Conservation (phyloP, 2,888 invertebrate genomes). For the Phymatocera aterrima region DNA sequence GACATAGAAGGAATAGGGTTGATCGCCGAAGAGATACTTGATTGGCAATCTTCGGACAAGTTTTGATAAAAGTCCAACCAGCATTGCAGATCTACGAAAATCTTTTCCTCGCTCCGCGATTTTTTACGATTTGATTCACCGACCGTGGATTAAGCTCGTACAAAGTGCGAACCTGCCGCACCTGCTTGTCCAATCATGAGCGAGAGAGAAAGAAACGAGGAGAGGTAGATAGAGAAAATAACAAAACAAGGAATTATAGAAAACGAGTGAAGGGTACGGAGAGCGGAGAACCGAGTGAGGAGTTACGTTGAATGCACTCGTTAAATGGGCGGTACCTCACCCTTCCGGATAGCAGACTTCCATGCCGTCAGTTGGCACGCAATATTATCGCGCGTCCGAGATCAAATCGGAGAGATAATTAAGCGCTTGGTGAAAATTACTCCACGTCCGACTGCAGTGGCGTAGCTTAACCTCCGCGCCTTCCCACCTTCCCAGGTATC, state of each 20-base stretch:
- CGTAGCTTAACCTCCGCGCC: too few relatives aligned
- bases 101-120: neutral
- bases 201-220: neutral
- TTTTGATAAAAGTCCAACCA: too few relatives aligned
- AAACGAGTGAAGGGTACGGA: neutral
- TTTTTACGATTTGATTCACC: neutral
- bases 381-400: conserved; percentile 45
- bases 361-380: conserved; percentile 42
- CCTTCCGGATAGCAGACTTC: conserved; percentile 37
- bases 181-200: conserved; percentile 31
- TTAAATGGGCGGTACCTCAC: conserved; percentile 46
- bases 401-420: conserved; percentile 45
- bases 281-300: neutral
- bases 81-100: too few relatives aligned
- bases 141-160: neutral
- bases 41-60: too few relatives aligned
- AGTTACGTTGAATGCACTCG: conserved; percentile 46
- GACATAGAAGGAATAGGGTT: too few relatives aligned
- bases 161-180: conserved; percentile 44
- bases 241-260: neutral
- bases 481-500: neutral
- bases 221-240: too few relatives aligned
- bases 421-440: conserved; percentile 45
- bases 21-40: too few relatives aligned
- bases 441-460: conserved; percentile 3